Evolutionary conservation across 2,113 vertebrate species (phyloP), one percentile per base, ranked within the genome.

Genomic region (Pterophyllum scalare): DNA sequence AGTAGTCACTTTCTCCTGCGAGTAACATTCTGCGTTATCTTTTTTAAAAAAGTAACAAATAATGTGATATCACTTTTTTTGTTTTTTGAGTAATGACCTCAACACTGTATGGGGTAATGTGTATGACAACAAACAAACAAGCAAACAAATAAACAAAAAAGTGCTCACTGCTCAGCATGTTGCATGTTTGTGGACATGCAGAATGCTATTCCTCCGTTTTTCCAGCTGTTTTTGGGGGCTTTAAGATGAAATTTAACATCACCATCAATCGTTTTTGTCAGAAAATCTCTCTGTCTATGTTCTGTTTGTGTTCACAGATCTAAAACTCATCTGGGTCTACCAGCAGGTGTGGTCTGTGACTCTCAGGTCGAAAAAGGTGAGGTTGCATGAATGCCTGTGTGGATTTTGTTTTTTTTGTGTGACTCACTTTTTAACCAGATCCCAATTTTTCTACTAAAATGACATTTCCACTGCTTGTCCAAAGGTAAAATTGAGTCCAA

Each of bases 341-440:
- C 7, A 59, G 9, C 77, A 87, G 77, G 77, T 79, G 77, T 78
- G 28, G 20, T 60, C 64, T 81, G 31, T 75, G 59, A 74, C 60
- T 22, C 56, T n/a, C 17, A 46, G 59, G 59, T 78, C 78, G n/a
- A 81, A 17, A 79, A 64, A 75, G 84, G 84, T 77, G 52, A 74
- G 14, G 19, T 54, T 5, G 11, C 26, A 5, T 4, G 9, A 15
- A 79, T 40, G 2, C 80, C 7, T 33, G 6, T 33, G 31, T 33
- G 31, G 6, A 6, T 7, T 6, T 33, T 6, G 3, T 33, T 38
- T 3, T 65, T 6, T 77, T 15, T 62, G 3, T 33, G 22, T 6
- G 13, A 5, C 10, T 9, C 33, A 9, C 14, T 75, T 83, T 54
- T 33, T 14, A 10, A n/a, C 13, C 28, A n/a, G 22, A 40, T 70